Evolutionary conservation across 2,888 invertebrate species (phyloP).

Genomic region (Bhutanitis thaidina): DNA sequence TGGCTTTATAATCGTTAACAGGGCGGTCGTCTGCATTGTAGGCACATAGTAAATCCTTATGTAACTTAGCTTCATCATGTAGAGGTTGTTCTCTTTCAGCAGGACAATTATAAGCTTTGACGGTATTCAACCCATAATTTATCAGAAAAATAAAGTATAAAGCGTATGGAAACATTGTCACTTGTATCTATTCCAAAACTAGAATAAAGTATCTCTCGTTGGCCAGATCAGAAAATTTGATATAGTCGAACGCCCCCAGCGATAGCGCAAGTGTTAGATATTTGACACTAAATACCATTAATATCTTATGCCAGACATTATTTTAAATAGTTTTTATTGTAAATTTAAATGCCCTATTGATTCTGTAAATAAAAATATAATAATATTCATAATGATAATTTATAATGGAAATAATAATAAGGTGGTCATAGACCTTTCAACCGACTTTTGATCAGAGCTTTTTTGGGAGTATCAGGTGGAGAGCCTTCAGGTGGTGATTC

Average conservation of each 20-base stretch:
- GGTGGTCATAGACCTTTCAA: too few relatives aligned
- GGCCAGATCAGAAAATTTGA: slow-evolving; percentile 34
- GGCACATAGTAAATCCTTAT: slow-evolving; percentile 75
- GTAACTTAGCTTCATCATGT: slow-evolving; percentile 64
- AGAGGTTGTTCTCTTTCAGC: slow-evolving; percentile 35
- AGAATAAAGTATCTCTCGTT: slow-evolving; percentile 16
- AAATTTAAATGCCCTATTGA: too few relatives aligned
- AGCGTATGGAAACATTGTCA: slow-evolving; percentile 8
- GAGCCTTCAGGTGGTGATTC: too few relatives aligned
- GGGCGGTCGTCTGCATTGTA: slow-evolving; percentile 79
- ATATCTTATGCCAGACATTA: slow-evolving; percentile 16
- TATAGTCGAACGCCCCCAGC: slow-evolving; percentile 53
- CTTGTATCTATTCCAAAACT: slow-evolving; percentile 17
- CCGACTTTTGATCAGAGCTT: too few relatives aligned
- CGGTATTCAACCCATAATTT: slow-evolving; percentile 25
- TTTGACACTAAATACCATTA: slow-evolving; percentile 3
- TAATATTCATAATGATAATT: too few relatives aligned
- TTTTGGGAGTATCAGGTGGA: too few relatives aligned
- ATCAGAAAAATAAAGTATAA: slow-evolving; percentile 3
- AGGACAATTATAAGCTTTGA: slow-evolving; percentile 35
- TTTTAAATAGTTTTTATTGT: neutral
- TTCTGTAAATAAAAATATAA: too few relatives aligned
- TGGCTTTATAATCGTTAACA: slow-evolving; percentile 63
- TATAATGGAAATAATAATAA: too few relatives aligned
- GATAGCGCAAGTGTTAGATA: slow-evolving; percentile 32